These are phyloP conservation scores for Chesias legatella DNA, from an alignment of 2,888 invertebrate genomes.

Conservation along the genomic window DNA sequence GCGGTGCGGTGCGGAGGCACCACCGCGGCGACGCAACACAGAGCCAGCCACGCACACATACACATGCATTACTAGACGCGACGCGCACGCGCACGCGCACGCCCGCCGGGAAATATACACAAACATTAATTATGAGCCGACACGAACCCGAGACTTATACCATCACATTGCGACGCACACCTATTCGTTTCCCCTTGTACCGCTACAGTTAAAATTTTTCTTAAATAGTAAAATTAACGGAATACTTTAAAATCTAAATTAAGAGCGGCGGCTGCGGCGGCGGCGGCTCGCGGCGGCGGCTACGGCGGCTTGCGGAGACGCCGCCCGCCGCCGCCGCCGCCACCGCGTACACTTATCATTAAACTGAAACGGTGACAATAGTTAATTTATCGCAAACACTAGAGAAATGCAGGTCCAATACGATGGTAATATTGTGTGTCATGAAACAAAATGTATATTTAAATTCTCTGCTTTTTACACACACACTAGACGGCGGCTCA, in stretches of 20 bases:
- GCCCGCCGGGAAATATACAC: constrained; percentile 45
- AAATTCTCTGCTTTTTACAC: constrained; percentile 81
- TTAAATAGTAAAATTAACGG: constrained; percentile 78
- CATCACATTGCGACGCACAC: constrained; percentile 72
- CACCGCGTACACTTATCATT: constrained; percentile 49
- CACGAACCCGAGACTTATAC: constrained; percentile 55
- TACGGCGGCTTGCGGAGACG: no score
- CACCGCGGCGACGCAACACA: constrained; percentile 27
- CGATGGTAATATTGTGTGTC: constrained; percentile 82
- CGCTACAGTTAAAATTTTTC: constrained; percentile 71
- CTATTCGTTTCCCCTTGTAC: constrained; percentile 71
- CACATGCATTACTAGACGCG: constrained; percentile 33
- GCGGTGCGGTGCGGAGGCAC: constrained; percentile 22
- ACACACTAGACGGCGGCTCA: constrained; percentile 88
- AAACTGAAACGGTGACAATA: constrained; percentile 79
- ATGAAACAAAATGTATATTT: constrained; percentile 83
- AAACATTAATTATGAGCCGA: constrained; percentile 61
- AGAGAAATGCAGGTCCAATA: constrained; percentile 82
- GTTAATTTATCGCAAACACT: constrained; percentile 80
- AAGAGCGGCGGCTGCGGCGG: constrained; percentile 51
- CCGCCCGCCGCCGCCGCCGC: no score
- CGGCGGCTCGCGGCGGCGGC: constrained; percentile 20
- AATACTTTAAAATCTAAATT: constrained; percentile 79
- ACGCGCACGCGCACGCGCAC: constrained; percentile 13
- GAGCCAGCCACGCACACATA: constrained; percentile 47